Conservation (phyloP, 2,888 invertebrate genomes). For the Furcula furcula region DNA sequence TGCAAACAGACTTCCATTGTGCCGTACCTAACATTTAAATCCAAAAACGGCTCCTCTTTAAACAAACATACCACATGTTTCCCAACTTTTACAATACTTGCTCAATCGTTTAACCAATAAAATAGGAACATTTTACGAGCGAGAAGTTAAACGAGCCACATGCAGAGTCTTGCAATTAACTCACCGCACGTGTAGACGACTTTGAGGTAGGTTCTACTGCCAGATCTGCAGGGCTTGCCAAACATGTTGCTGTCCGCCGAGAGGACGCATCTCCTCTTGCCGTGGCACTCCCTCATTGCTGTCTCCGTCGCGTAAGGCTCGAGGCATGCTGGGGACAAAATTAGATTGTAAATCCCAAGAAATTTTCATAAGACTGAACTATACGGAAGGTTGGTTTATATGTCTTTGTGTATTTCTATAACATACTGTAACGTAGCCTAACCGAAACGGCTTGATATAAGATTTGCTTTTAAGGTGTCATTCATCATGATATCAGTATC, state of each 20-base stretch:
- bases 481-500: too few relatives aligned
- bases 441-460: too few relatives aligned
- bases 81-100: neutral
- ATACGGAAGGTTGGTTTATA: too few relatives aligned
- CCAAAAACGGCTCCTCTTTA: too few relatives aligned
- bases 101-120: neutral
- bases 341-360: too few relatives aligned
- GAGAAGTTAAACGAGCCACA: neutral
- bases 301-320: conserved; percentile 95
- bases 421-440: too few relatives aligned
- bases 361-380: too few relatives aligned
- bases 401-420: too few relatives aligned
- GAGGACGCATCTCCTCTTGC: conserved; percentile 89
- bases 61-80: neutral
- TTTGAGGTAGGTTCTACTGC: conserved; percentile 91
- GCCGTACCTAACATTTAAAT: too few relatives aligned
- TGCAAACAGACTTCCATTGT: too few relatives aligned
- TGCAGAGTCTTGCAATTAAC: conserved; percentile 53
- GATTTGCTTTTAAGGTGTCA: too few relatives aligned
- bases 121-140: neutral
- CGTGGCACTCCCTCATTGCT: conserved; percentile 93
- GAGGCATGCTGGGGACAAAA: conserved; percentile 85
- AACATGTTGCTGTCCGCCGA: conserved; percentile 91
- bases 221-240: conserved; percentile 89
- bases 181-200: conserved; percentile 94